Evolutionary conservation across 92 coral and sea anemone genomes (phyloP), one percentile per base, ranked within the genome.

Genomic region (Montipora capitata): DNA sequence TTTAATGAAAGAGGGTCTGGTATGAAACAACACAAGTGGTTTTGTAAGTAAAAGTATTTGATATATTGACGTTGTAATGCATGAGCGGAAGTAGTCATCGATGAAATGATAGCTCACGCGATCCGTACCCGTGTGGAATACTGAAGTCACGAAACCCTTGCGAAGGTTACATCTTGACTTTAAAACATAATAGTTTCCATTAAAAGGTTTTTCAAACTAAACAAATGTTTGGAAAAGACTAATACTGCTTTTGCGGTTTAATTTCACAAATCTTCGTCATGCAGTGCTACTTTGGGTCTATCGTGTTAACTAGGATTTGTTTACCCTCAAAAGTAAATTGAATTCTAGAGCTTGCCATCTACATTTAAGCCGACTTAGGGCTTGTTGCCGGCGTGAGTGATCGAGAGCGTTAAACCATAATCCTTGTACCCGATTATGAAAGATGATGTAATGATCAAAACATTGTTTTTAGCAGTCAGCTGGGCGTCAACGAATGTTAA

Each of bases 141-240:
- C 57, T 15, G 12, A 83, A 83, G 87, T 83, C 87, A 83, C 87
- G 87, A 83, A 83, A 62, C 43, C 5, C 71, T 61, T 11, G 14
- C 75, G 10, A 42, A 18, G 40, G 10, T 48, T 3, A 0, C 58
- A 39, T 72, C 4, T 7, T 17, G 20, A 71, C 44, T 72, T 42
- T 2, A 7, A 82, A 43, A 59, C 45, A 7, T 42, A 13, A 44
- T 41, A n/a, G 18, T 57, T 59, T 6, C 20, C 10, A 0, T 41
- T 83, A 56, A 41, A 42, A 11, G 11, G 40, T 12, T 7, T 35
- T 42, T 10, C 58, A 83, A 59, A 42, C 62, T 8, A 59, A 58
- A 59, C 7, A 11, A 43, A 44, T 17, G 14, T 43, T 6, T 40
- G 5, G 45, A 58, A 72, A 56, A 16, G 58, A 2, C 39, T 18